Evolutionary conservation across 2,113 vertebrate species (phyloP), one percentile per base, ranked within the genome.

Genomic region (Anoplopoma fimbria): DNA sequence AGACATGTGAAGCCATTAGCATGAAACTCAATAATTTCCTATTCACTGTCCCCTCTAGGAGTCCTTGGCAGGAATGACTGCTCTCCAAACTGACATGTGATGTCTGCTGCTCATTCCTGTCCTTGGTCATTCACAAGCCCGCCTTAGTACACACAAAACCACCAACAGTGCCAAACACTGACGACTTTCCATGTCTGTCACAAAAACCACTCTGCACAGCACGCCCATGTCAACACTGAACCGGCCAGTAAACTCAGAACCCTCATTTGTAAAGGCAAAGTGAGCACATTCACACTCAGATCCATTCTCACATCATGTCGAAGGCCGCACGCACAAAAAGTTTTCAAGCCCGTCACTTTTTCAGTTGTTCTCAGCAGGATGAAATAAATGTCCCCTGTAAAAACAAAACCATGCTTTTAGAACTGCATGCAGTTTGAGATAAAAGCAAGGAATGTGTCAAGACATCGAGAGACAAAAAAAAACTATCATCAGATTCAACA

Each of bases 191-290:
- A 21, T 29, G 78, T 62, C 53, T 75, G 77, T 60, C 45, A 36
- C 57, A 72, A 69, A 57, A 87, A 45, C 61, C 67, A 34, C 34
- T 72, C 45, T 10, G 21, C 49, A 34, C 61, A 8, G 77, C 71
- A 51, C 5, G 73, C 75, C 83, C 55, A 62, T 80, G 77, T 90
- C 86, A 90, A 82, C 89, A 88, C 75, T 45, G 60, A 81, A 49
- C 81, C 23, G 49, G 80, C 87, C 86, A 68, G 82, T 58, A 84
- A 69, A 83, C 73, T 84, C 87, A 77, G 40, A 79, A 86, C 5
- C 75, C 74, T 67, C 74, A 33, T 88, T 91, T 87, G 58, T 74
- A 77, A 83, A 31, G 69, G 69, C 53, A 55, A 58, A 85, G 65
- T 58, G 71, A 34, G 81, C 34, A 62, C 36, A 17, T 69, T 87